Conservation (phyloP, 2,113 vertebrate species). For the Phyllostomus discolor region DNA sequence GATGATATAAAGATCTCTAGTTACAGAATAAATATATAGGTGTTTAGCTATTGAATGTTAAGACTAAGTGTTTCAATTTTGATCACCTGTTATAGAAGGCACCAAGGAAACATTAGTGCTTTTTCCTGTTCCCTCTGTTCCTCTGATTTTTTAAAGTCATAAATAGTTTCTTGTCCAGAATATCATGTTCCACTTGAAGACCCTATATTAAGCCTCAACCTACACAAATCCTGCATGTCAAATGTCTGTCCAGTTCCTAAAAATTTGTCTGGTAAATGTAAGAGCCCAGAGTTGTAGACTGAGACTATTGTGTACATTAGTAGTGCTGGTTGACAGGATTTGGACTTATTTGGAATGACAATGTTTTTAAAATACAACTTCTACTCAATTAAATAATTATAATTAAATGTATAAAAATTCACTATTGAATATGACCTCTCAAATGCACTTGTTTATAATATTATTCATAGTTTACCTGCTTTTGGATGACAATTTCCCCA, state of each 20-base stretch:
- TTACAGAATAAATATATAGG: not conserved
- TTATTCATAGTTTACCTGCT: not conserved
- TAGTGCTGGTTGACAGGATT: not conserved
- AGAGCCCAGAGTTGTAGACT: not conserved
- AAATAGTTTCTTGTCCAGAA: not conserved
- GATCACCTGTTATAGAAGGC: not conserved
- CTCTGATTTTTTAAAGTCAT: not conserved
- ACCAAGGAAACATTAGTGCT: not conserved
- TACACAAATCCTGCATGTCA: not conserved
- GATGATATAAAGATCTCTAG: not conserved
- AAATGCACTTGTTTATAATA: not conserved
- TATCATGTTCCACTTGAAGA: not conserved
- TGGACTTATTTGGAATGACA: not conserved
- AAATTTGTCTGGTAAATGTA: not conserved
- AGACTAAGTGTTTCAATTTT: not conserved
- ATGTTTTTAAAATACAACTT: not conserved
- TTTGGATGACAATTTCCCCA: not conserved
- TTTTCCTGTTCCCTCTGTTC: not conserved
- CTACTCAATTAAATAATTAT: not conserved
- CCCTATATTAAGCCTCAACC: not conserved
- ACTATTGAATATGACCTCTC: not conserved
- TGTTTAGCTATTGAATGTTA: not conserved
- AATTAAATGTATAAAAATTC: not conserved
- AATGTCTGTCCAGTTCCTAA: not conserved
- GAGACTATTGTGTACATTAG: accelerated